Evolutionary conservation across 2,888 invertebrate species (phyloP).

Genomic region (Leptarthrus brevirostris): DNA sequence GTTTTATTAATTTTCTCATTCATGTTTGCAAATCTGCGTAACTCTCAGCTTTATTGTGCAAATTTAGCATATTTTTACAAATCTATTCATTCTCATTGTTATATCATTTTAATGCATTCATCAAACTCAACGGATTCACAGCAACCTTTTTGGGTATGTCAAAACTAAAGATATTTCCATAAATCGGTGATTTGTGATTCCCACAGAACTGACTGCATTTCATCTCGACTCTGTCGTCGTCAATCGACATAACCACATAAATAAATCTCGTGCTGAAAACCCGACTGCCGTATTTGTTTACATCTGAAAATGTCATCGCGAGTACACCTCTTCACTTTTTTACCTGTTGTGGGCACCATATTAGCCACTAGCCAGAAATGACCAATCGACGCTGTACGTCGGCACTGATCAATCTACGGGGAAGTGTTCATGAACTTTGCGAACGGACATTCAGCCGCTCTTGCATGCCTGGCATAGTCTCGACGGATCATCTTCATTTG

Average conservation of each 20-base stretch:
- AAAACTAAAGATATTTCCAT: too few species aligned
- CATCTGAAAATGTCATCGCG: slow-evolving; percentile 26
- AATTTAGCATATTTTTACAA: too few species aligned
- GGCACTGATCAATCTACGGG: slow-evolving; percentile 9
- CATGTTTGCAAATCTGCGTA: too few species aligned
- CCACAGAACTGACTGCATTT: neutral
- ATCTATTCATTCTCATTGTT: too few species aligned
- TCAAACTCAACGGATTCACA: too few species aligned
- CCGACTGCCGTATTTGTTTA: slow-evolving; percentile 35
- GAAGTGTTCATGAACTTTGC: slow-evolving; percentile 42
- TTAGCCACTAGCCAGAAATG: neutral
- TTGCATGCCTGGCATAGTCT: neutral
- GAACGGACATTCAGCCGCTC: slow-evolving; percentile 22
- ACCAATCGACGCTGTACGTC: neutral
- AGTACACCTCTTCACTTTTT: slow-evolving; percentile 7
- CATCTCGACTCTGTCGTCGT: neutral
- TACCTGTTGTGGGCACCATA: slow-evolving; percentile 2
- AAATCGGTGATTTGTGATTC: neutral
- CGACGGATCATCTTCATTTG: slow-evolving; percentile 21
- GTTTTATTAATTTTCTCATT: too few species aligned
- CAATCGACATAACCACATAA: neutral
- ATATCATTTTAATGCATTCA: too few species aligned
- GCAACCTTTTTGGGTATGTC: too few species aligned
- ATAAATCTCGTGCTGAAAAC: slow-evolving; percentile 2
- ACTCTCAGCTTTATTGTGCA: too few species aligned